phyloP scores from a whole-genome alignment of 2,888 invertebrate species.

The Meliscaeva auricollis region DNA sequence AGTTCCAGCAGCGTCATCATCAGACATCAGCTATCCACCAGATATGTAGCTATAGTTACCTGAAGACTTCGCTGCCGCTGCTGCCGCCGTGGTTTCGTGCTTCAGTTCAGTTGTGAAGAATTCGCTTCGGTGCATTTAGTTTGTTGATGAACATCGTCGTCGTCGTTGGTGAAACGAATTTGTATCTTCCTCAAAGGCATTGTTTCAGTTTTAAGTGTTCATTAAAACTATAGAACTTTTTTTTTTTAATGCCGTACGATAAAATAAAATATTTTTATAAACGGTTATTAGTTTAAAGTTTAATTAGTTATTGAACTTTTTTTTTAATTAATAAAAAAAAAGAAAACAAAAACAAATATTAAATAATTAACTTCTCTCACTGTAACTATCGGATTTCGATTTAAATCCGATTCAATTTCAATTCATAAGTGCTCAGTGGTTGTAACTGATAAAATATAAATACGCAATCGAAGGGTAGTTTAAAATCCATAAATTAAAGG shows the following conservation, averaged over 20 bases:
- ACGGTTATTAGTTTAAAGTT: constrained; percentile 32
- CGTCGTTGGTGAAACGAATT: constrained; percentile 63
- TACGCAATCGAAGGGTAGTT: constrained; percentile 57
- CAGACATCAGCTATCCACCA: constrained; percentile 7
- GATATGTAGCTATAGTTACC: neutral
- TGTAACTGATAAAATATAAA: constrained; percentile 56
- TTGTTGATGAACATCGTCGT: constrained; percentile 78
- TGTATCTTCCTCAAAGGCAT: constrained; percentile 18
- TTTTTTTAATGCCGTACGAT: constrained; percentile 14
- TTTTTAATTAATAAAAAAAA: neutral
- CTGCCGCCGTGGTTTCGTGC: constrained; percentile 62
- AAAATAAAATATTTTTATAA: constrained; percentile 12
- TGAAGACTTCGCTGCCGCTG: constrained; percentile 76
- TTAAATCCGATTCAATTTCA: constrained; percentile 56
- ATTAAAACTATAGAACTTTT: constrained; percentile 10
- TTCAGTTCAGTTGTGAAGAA: constrained; percentile 71
- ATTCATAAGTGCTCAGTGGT: constrained; percentile 60
- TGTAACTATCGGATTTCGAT: constrained; percentile 19
- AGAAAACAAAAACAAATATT: neutral
- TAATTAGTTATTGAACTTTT: constrained; percentile 18
- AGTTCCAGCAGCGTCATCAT: constrained; percentile 15
- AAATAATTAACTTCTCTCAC: constrained; percentile 8
- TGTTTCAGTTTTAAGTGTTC: neutral
- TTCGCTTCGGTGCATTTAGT: constrained; percentile 78
- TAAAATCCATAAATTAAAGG: constrained; percentile 57